A percentile compares a stretch with the other conserved stretches of the same genome.
phyloP scores from a whole-genome alignment of 2,113 vertebrate genomes.

The Gymnobelideus leadbeateri region DNA sequence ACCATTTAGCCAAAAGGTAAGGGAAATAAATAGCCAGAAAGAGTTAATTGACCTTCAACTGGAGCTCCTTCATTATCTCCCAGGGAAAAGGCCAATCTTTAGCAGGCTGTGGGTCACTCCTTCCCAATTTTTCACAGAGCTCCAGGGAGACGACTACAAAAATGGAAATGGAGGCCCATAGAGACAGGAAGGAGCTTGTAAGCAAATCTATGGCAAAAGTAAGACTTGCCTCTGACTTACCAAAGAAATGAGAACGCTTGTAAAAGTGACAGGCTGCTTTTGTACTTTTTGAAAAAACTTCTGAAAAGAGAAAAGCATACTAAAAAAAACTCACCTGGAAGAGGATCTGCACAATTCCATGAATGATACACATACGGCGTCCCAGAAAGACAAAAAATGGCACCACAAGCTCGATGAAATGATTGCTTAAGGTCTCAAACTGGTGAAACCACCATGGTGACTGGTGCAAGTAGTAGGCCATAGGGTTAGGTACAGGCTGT shows the following conservation, averaged over 20 bases:
- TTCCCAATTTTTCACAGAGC: neutral
- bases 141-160: neutral
- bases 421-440: constrained; percentile 91
- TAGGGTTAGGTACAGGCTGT: constrained; percentile 94
- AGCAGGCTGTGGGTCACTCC: neutral
- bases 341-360: constrained; percentile 91
- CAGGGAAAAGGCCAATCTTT: neutral
- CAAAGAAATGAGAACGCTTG: neutral
- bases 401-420: constrained; percentile 92
- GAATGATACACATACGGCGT: constrained; percentile 87
- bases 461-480: constrained; percentile 94
- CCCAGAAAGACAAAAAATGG: constrained; percentile 94
- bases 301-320: neutral
- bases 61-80: neutral
- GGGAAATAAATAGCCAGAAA: neutral
- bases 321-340: constrained; percentile 91
- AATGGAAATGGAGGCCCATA: neutral
- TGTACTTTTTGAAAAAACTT: neutral
- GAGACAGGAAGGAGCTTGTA: neutral
- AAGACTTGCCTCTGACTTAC: neutral
- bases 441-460: constrained; percentile 94
- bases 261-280: neutral
- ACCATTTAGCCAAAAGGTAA: neutral
- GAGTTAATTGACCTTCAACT: neutral
- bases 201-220: neutral